Evolutionary conservation across 2,888 invertebrate genomes (phyloP).

Genomic region (Meiosimyza decipiens): DNA sequence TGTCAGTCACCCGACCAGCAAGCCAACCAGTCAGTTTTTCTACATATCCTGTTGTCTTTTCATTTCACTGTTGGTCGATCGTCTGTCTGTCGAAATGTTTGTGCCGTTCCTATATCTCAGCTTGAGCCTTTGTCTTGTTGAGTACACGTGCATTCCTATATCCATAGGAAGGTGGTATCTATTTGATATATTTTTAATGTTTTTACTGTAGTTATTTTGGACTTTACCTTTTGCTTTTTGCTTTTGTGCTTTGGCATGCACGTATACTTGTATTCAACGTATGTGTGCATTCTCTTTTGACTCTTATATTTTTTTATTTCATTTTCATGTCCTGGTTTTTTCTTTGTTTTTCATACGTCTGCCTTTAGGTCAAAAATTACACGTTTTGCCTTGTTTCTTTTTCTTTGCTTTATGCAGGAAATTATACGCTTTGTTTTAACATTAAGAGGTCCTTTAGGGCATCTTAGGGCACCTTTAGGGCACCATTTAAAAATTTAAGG

Average conservation of each 20-base stretch:
- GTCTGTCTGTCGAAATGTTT: no score
- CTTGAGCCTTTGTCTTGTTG: no score
- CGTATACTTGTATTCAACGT: background rate
- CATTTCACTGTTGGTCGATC: no score
- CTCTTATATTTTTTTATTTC: no score
- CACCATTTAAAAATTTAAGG: slow-evolving; percentile 4
- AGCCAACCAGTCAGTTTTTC: no score
- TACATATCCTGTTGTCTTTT: no score
- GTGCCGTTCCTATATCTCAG: no score
- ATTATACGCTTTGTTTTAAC: slow-evolving; percentile 18
- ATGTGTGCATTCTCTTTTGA: background rate
- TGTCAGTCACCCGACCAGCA: no score
- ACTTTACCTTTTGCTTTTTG: no score
- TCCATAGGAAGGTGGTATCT: no score
- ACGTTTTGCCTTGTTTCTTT: background rate
- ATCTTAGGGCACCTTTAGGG: background rate
- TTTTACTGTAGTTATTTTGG: slow-evolving; percentile 1
- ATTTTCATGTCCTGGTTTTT: no score
- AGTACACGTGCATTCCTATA: no score
- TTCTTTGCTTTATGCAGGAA: background rate
- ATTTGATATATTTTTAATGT: background rate
- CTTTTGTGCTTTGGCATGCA: background rate
- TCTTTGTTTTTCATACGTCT: background rate
- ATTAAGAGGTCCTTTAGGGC: background rate
- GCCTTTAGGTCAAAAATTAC: slow-evolving; percentile 15